phyloP scores from a whole-genome alignment of 2,113 vertebrate species.

The Mionectes macconnelli region DNA sequence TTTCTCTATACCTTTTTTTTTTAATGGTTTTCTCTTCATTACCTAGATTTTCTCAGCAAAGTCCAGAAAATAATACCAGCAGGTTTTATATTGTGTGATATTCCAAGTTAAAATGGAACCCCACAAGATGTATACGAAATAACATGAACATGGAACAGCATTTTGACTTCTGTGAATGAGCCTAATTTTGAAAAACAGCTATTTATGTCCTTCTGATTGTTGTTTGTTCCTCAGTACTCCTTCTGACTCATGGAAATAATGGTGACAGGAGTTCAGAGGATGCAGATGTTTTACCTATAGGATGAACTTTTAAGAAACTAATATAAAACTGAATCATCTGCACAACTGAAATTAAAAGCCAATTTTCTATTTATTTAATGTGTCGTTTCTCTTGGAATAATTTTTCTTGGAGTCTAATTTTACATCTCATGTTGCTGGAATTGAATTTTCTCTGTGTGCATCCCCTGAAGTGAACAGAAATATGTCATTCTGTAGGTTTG shows the following conservation, averaged over 20 bases:
- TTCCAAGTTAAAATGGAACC: background rate
- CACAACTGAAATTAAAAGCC: background rate
- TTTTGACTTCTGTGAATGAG: background rate
- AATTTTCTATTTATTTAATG: background rate
- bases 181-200: background rate
- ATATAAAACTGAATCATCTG: background rate
- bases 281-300: background rate
- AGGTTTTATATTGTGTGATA: background rate
- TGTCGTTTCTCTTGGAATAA: background rate
- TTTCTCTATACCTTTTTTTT: background rate
- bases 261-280: background rate
- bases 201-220: background rate
- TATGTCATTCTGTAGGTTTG: background rate
- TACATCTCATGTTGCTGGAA: background rate
- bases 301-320: background rate
- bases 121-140: fast-evolving
- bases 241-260: background rate
- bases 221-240: background rate
- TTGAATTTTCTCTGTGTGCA: background rate
- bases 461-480: background rate
- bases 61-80: background rate
- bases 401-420: background rate
- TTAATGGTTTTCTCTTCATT: background rate
- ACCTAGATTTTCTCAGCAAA: background rate
- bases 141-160: background rate